phyloP scores from a whole-genome alignment of 1,140 invertebrate genomes.

The Drosophila dunni region DNA sequence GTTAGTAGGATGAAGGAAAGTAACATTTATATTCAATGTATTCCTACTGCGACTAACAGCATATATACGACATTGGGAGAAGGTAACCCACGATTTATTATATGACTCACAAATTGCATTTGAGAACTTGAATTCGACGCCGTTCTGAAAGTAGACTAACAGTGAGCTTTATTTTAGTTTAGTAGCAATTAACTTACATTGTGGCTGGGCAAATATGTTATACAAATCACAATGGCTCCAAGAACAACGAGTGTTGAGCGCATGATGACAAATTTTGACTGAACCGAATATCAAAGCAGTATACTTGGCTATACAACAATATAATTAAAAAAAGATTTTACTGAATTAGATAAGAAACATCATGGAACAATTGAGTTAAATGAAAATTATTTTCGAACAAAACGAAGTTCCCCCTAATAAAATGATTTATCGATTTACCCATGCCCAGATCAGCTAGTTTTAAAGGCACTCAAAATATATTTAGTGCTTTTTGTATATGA shows the following conservation, averaged over 20 bases:
- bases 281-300: not conserved
- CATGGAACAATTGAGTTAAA: too few species aligned
- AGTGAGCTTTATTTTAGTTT: not conserved
- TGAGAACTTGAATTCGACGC: slow-evolving; percentile 11
- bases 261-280: not conserved
- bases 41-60: slow-evolving; percentile 20
- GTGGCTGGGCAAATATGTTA: not conserved
- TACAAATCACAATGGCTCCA: not conserved
- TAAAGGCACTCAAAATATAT: too few species aligned
- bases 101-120: slow-evolving; percentile 13
- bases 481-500: too few species aligned
- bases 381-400: too few species aligned
- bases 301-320: too few species aligned
- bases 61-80: slow-evolving; percentile 9
- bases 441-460: too few species aligned
- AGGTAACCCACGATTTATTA: slow-evolving; percentile 1
- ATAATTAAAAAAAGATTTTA: too few species aligned
- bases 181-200: not conserved
- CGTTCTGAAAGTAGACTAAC: slow-evolving; percentile 1
- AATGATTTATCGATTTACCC: not conserved
- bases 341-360: too few species aligned
- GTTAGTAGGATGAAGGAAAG: not conserved
- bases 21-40: slow-evolving; percentile 7
- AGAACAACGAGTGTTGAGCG: not conserved
- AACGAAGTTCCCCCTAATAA: not conserved